phyloP scores from a whole-genome alignment of 2,888 invertebrate genomes.

The Drosophila histrio region DNA sequence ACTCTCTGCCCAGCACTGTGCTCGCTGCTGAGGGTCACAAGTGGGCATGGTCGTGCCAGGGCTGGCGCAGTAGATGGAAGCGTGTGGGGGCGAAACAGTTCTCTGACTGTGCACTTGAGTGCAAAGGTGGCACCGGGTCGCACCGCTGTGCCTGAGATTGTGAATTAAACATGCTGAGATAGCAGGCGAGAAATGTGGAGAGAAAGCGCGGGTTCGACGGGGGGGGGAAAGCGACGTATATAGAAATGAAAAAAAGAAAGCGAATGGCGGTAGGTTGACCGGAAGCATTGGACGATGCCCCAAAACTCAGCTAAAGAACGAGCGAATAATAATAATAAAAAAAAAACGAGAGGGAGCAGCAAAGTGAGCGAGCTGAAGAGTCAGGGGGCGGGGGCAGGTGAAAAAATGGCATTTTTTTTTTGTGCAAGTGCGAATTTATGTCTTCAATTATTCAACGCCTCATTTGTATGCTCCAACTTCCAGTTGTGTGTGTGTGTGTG shows the following conservation, averaged over 20 bases:
- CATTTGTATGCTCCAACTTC: conserved; percentile 67
- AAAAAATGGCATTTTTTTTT: conserved; percentile 46
- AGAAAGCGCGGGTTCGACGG: neutral
- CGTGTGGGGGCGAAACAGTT: conserved; percentile 22
- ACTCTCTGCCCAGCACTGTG: conserved; percentile 57
- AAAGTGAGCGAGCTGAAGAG: neutral
- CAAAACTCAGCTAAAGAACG: conserved; percentile 28
- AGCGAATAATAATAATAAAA: conserved; percentile 50
- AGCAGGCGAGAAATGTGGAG: neutral
- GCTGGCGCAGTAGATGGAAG: conserved; percentile 4
- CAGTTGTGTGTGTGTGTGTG: conserved; percentile 11
- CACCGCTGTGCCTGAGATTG: conserved; percentile 73
- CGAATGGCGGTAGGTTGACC: conserved; percentile 59
- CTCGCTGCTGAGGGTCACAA: conserved; percentile 52
- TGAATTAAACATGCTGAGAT: conserved; percentile 78
- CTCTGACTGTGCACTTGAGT: conserved; percentile 73
- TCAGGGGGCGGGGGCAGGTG: neutral
- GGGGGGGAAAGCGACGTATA: conserved; percentile 24
- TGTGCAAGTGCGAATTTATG: conserved; percentile 76
- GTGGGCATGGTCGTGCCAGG: conserved; percentile 17
- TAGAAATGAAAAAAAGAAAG: conserved; percentile 57
- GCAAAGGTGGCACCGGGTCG: conserved; percentile 74
- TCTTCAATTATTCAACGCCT: conserved; percentile 81
- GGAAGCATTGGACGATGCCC: conserved; percentile 54
- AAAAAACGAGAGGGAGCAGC: conserved; percentile 7